Percentiles rank a stretch among this genome's conserved stretches.
Conservation (phyloP, 2,888 invertebrate species). For the Hemaris fuciformis region DNA sequence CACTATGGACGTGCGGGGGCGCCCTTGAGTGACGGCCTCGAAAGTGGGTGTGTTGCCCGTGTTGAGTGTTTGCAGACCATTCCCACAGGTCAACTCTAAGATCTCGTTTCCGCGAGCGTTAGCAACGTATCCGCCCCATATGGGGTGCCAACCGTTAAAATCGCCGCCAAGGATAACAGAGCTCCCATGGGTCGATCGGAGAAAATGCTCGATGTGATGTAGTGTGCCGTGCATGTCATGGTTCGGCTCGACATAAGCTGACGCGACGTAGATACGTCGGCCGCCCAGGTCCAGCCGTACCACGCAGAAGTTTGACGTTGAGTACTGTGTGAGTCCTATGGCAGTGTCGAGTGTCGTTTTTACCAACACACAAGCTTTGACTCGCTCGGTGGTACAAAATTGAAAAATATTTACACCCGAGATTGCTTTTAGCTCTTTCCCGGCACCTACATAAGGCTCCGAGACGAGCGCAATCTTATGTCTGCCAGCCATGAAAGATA, state of each 20-base stretch:
- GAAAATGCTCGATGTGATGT: conserved; percentile 7
- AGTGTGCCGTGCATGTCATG: conserved; percentile 12
- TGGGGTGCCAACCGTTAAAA: conserved; percentile 29
- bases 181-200: neutral
- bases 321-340: conserved; percentile 15
- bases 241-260: conserved; percentile 24
- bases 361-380: conserved; percentile 13
- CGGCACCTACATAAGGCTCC: conserved; percentile 17
- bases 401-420: conserved; percentile 11
- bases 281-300: neutral
- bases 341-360: neutral
- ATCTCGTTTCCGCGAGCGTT: conserved; percentile 16
- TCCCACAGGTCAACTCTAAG: neutral
- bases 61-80: conserved; percentile 17
- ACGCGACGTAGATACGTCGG: neutral
- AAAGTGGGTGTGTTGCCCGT: conserved; percentile 22
- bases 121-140: conserved; percentile 22
- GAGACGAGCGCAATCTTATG: conserved; percentile 13
- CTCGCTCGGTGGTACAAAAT: neutral
- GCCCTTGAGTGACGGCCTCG: conserved; percentile 14
- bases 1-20: conserved; percentile 12
- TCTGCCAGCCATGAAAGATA: neutral
- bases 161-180: conserved; percentile 25
- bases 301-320: conserved; percentile 14
- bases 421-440: neutral